Evolutionary conservation across 2,888 invertebrate genomes (phyloP).

Genomic region (Mycalesis mineus): DNA sequence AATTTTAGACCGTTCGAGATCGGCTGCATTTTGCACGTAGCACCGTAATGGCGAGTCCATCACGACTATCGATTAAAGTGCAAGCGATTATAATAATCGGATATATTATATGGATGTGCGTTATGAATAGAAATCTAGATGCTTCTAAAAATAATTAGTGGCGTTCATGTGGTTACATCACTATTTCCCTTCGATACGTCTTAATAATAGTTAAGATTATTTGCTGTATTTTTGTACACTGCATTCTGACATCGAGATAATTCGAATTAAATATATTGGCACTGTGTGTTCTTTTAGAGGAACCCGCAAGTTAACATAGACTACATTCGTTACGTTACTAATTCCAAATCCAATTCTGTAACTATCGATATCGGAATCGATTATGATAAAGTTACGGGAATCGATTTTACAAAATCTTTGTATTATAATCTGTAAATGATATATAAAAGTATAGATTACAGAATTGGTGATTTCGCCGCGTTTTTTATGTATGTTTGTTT

Average conservation of each 20-base stretch:
- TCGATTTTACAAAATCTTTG: conserved; percentile 18
- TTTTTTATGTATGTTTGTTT: conserved; percentile 45
- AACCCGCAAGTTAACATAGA: conserved; percentile 7
- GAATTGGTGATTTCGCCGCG: conserved; percentile 31
- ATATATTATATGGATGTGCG: conserved; percentile 60
- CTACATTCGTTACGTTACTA: conserved; percentile 17
- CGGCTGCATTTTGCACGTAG: conserved; percentile 37
- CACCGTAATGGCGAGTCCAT: conserved; percentile 23
- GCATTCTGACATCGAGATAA: conserved; percentile 29
- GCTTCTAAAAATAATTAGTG: conserved; percentile 61
- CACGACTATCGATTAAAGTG: conserved; percentile 25
- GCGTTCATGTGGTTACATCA: conserved; percentile 51
- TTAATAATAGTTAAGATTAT: conserved; percentile 48
- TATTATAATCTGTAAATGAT: conserved; percentile 21
- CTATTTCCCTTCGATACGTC: conserved; percentile 43
- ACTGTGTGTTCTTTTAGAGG: conserved; percentile 19
- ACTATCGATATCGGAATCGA: conserved; percentile 18
- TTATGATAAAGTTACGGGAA: conserved; percentile 6
- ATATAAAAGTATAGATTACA: conserved; percentile 28
- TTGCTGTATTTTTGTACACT: conserved; percentile 67
- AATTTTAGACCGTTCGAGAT: conserved; percentile 48
- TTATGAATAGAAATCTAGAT: conserved; percentile 65
- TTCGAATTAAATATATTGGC: conserved; percentile 16
- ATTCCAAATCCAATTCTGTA: conserved; percentile 29
- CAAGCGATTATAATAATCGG: conserved; percentile 31